Conservation (phyloP, 2,113 vertebrate genomes). For the Neogale vison region DNA sequence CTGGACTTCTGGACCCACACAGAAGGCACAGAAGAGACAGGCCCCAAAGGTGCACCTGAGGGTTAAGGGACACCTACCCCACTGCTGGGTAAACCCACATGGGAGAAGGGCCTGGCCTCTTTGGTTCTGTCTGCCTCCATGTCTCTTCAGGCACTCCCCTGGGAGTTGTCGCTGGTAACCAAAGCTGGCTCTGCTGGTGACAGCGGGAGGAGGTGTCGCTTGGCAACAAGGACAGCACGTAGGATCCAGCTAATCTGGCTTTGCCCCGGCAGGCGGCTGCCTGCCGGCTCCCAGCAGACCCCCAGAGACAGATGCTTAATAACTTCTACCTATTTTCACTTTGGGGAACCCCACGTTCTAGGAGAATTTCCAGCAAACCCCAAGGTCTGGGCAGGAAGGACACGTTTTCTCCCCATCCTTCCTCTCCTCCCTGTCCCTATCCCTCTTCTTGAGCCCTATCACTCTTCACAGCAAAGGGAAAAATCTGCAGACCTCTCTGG, state of each 20-base stretch:
- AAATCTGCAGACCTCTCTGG: neutral
- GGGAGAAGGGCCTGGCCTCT: neutral
- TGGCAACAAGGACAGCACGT: constrained; percentile 49
- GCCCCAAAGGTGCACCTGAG: neutral
- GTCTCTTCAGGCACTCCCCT: neutral
- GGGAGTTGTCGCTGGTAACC: constrained; percentile 54
- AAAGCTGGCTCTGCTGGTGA: constrained; percentile 31
- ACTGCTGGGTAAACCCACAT: neutral
- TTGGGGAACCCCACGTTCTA: neutral
- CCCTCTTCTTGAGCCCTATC: neutral
- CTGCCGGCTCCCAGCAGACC: neutral
- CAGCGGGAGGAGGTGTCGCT: constrained; percentile 39
- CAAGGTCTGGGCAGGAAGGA: neutral
- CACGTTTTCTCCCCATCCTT: neutral
- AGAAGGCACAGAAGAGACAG: neutral
- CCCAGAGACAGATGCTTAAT: neutral
- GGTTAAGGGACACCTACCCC: neutral
- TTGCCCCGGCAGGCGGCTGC: neutral
- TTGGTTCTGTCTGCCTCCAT: neutral
- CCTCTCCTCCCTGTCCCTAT: neutral
- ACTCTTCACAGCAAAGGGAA: constrained; percentile 6
- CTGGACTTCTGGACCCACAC: neutral
- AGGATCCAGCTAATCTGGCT: constrained; percentile 62
- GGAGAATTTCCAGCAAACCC: neutral
- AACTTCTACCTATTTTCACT: neutral